Base-by-base conservation (phyloP, 2,888 invertebrate genomes). In the Fabriciana adippe region DNA sequence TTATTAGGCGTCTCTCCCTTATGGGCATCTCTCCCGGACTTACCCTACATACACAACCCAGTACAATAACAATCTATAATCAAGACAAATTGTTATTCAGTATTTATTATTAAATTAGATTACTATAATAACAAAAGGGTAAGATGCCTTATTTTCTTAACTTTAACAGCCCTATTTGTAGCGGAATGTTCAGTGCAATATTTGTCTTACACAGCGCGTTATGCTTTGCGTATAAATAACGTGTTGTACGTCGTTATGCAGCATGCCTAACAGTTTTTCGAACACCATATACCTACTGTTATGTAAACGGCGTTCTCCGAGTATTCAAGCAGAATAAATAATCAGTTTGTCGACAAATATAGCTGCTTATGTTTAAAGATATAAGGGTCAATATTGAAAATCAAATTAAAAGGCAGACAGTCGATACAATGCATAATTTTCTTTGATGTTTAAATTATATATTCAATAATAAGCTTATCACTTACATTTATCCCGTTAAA, bases 201-300 rank as follows among this genome's bases (percentile, higher is more conserved):
- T 59, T 26, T 59, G 47, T 48, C 21, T 47, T 15, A 21, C 47
- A 59, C 57, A 26, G 21, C 11, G 57, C 57, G n/a, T n/a, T n/a
- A 13, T 48, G 5, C 26, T 26, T 26, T 26, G 47, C 47, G 26
- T 59, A 47, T 13, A 47, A 41, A 41, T 55, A 59, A 59, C 21
- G 47, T 26, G 26, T 26, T 47, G 26, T 26, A 48, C 57, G 11
- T 59, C 57, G 11, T 59, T 59, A 59, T n/a, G 47, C n/a, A 48
- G 47, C 48, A 59, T 47, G n/a, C 57, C 47, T 48, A 59, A 59
- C 57, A 59, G 65, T 65, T 53, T 59, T 59, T 59, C 53, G 26
- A 57, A 45, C 45, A 26, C 26, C 26, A 56, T 15, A 45, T 51
- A 53, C 50, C 51, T 18, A 57, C 18, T 64, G 51, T 65, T 67